These are phyloP conservation scores for Ceratoteleas bidentatus DNA, from an alignment of 1,140 invertebrate species.

Conservation along the genomic window DNA sequence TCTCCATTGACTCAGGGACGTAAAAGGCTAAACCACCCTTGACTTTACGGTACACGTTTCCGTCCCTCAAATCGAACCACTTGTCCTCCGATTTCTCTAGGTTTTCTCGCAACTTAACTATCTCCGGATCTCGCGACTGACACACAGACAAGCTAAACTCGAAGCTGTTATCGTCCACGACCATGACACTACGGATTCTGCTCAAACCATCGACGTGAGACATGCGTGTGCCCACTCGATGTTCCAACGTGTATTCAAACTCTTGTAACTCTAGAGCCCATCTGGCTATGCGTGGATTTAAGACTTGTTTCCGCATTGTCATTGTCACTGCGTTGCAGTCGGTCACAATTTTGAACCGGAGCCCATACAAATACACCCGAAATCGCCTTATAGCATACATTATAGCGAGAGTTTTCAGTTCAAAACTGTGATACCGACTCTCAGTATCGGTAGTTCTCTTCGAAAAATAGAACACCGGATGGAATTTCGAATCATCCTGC, in stretches of 20 bases:
- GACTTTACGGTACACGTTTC: no score
- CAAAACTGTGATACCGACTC: conserved; percentile 57
- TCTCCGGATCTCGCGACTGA: conserved; percentile 8
- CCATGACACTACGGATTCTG: conserved; percentile 54
- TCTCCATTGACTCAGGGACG: no score
- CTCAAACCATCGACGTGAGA: conserved; percentile 62
- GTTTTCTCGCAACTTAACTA: no score
- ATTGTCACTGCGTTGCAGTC: conserved; percentile 72
- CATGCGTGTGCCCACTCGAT: conserved; percentile 48
- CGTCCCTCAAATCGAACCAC: no score
- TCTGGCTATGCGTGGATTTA: conserved; percentile 70
- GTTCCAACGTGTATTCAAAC: conserved; percentile 59
- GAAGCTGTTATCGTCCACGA: conserved; percentile 24
- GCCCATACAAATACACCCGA: conserved; percentile 77
- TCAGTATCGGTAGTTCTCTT: conserved; percentile 28
- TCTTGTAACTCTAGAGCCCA: conserved; percentile 68
- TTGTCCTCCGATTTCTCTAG: no score
- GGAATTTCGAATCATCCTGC: conserved; percentile 14
- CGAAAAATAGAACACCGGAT: conserved; percentile 63
- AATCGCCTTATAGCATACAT: conserved; percentile 78
- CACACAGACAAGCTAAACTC: conserved; percentile 14
- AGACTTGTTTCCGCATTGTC: conserved; percentile 72
- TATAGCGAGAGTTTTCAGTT: conserved; percentile 44
- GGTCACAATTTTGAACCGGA: conserved; percentile 78
- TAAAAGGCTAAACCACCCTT: no score